A percentile compares a stretch with the other conserved stretches of the same genome.
Evolutionary conservation across 53 echinoderm and acorn worm genomes (phyloP).

Genomic region (Arbacia lixula): DNA sequence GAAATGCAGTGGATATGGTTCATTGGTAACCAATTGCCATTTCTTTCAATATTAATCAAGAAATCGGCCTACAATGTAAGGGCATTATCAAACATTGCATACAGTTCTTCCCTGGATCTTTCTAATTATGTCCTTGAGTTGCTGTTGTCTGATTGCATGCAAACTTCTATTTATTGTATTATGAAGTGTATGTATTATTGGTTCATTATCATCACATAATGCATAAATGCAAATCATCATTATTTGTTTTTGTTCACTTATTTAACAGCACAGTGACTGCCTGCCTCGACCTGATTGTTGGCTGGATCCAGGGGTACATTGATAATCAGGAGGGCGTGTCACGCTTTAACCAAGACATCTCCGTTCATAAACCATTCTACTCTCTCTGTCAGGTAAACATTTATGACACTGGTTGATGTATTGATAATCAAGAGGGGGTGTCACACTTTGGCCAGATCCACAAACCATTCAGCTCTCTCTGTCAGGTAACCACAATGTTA

Average conservation of each 20-base stretch:
- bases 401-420: too few relatives aligned
- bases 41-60: too few relatives aligned
- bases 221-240: too few relatives aligned
- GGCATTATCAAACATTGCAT: too few relatives aligned
- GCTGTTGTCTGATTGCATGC: too few relatives aligned
- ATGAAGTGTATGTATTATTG: background rate
- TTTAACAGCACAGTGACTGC: slow-evolving; percentile 75
- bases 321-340: slow-evolving; percentile 81
- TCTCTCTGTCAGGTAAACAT: slow-evolving; percentile 94
- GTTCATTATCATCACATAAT: background rate
- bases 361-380: slow-evolving; percentile 81
- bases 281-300: slow-evolving; percentile 73
- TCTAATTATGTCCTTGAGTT: too few relatives aligned
- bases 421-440: slow-evolving; percentile 82
- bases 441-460: slow-evolving; percentile 57
- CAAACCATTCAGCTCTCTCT: slow-evolving; percentile 86
- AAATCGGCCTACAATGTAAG: too few relatives aligned
- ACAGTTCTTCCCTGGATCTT: too few relatives aligned
- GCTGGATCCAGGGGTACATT: slow-evolving; percentile 87
- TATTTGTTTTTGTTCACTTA: background rate
- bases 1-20: too few relatives aligned
- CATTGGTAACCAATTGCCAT: too few relatives aligned
- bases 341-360: slow-evolving; percentile 59
- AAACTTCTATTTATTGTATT: background rate
- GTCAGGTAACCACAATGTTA: too few relatives aligned